phyloP scores from a whole-genome alignment of 2,113 vertebrate genomes.

The Erinaceus europaeus region DNA sequence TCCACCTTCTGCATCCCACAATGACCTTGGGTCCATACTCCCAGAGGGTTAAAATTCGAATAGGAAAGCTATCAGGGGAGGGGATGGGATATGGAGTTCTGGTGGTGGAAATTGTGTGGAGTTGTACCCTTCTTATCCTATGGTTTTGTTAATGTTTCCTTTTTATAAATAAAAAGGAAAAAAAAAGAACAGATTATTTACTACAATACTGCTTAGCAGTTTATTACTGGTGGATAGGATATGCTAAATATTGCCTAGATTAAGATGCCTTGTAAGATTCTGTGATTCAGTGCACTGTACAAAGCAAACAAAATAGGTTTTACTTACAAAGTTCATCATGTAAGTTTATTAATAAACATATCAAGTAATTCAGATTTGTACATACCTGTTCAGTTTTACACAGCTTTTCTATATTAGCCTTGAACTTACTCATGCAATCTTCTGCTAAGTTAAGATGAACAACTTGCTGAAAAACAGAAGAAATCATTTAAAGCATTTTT shows the following conservation, averaged over 20 bases:
- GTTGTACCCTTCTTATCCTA: no score
- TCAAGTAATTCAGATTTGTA: slow-evolving; percentile 15
- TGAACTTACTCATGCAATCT: slow-evolving; percentile 93
- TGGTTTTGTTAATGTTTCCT: no score
- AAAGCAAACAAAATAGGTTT: not conserved
- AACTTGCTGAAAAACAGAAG: slow-evolving; percentile 88
- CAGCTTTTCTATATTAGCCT: slow-evolving; percentile 91
- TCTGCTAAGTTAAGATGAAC: slow-evolving; percentile 94
- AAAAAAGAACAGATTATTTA: no score
- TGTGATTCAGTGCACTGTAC: not conserved
- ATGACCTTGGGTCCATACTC: no score
- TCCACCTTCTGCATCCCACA: no score
- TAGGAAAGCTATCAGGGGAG: no score
- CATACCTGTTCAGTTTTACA: slow-evolving; percentile 98
- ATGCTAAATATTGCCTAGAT: not conserved
- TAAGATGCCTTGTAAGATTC: not conserved
- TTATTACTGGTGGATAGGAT: not conserved
- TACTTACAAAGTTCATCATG: not conserved
- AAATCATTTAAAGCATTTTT: not conserved
- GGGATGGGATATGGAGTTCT: no score
- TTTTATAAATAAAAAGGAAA: no score
- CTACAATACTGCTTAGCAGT: not conserved
- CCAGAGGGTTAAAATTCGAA: no score
- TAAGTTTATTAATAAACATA: not conserved
- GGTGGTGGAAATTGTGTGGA: no score